Base-by-base conservation (phyloP, 35 echinoderm and acorn worm genomes). In the Eucidaris tribuloides region DNA sequence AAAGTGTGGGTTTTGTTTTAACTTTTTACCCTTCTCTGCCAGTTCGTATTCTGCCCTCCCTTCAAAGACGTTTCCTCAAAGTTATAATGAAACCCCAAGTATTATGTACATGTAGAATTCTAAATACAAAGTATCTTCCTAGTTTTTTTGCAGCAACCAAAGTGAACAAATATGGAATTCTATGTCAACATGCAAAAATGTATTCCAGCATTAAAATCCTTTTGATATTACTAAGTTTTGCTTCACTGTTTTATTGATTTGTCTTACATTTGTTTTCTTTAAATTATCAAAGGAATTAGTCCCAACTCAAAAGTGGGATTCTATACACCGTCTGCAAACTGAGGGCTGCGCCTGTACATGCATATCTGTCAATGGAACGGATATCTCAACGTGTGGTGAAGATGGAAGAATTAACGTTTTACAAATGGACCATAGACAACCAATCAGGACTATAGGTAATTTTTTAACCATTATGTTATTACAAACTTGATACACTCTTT, bases 391-490 rank as follows among this genome's bases (percentile, higher is more conserved):
- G 5, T 81, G 76, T 19, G 95, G 95, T 28, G 95, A 98, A 84
- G 95, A 98, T 81, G 95, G 95, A 1, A 89, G 90, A 42, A 85
- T 98, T 1, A 89, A 93, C 39, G 90, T 98, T 9, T 62, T 97
- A 3, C 55, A 90, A 79, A 58, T 98, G 77, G 95, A 89, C 6
- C 82, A 93, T 24, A 57, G 83, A 50, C 77, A 93, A 57, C 95
- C 95, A 43, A 84, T 98, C 40, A 98, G 95, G 83, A 93, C 90
- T 42, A 86, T 98, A 54, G 90, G 95, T 93, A 76, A 65, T 32
- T 2, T 37, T 0, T n/a, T 55, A 55, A 14, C 11, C n/a, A 55
- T 55, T 11, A n/a, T n/a, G n/a, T 55, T 55, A 14, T 55, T 55
- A 55, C n/a, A 55, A n/a, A 55, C n/a, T 55, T 14, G 11, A 14